A percentile compares a stretch with the other conserved stretches of the same genome.
These are phyloP conservation scores for Luscinia luscinia DNA, from an alignment of 2,797 vertebrate species.

Conservation along the genomic window DNA sequence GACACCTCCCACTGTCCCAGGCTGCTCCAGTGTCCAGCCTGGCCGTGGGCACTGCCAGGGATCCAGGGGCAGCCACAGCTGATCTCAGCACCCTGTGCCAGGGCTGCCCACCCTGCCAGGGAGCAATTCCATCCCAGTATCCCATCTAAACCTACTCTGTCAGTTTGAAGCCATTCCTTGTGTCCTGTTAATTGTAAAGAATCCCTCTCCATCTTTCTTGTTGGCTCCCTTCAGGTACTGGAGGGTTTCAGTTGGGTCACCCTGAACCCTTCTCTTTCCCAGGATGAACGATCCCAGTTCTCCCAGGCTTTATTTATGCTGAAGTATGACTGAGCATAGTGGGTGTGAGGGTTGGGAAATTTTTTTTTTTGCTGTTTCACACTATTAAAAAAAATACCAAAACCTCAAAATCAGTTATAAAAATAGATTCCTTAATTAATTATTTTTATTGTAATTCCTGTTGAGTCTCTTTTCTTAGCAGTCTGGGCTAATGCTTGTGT, in stretches of 20 bases:
- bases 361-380: neutral
- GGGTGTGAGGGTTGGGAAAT: fast-evolving
- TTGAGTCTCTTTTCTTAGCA: neutral
- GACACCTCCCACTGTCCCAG: neutral
- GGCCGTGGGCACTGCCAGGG: neutral
- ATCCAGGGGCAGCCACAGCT: neutral
- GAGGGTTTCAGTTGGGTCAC: neutral
- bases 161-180: neutral
- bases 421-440: neutral
- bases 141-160: no score
- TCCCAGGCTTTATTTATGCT: neutral
- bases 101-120: fast-evolving
- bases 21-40: neutral
- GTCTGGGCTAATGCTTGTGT: neutral
- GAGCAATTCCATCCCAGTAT: fast-evolving
- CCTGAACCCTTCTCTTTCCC: neutral
- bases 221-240: neutral
- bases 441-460: neutral
- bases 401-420: neutral
- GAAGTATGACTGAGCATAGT: neutral
- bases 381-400: neutral
- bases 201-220: neutral
- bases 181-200: neutral
- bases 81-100: neutral
- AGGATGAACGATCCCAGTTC: neutral